Evolutionary conservation across 2,797 vertebrate species (phyloP), one percentile per base, ranked within the genome.

Genomic region (Pseudochirops cupreus): DNA sequence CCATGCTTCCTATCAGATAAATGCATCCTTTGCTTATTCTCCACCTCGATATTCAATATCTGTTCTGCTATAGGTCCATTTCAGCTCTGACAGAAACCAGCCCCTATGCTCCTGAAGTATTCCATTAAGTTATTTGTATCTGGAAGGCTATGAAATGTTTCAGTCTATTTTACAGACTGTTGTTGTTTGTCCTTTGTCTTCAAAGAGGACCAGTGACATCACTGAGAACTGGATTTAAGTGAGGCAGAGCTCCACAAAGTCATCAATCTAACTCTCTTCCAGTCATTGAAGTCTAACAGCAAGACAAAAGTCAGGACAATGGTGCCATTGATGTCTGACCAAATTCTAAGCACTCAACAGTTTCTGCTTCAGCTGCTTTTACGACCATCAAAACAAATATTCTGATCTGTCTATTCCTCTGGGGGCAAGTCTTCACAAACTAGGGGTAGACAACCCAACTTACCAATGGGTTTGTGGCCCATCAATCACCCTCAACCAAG

Each of bases 91-190:
- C 46, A 91, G 93, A 62, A 62, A 62, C 12, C 46, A 93, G 91
- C 90, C 96, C 62, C 74, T 57, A 94, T 4, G 93, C 89, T 92
- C 11, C 24, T 93, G 62, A 93, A 93, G 56, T 95, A 95, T 95
- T 93, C 59, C 29, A 92, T 90, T 91, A 93, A 95, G 52, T 53
- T 87, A 18, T 92, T 95, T 97, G 18, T 55, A 53, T 93, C 91
- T 31, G 18, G 6, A 82, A 33, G n/a, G 29, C 55, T 95, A 29
- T 90, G 91, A 92, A 62, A 87, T 33, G 59, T 95, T 53, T 92
- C 50, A 87, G 89, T 54, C 57, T 93, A 29, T 95, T 58, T 58
- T 58, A 58, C 26, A 58, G 57, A 58, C 57, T 58, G 26, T 33
- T 62, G 4, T 33, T 62, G 1, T 33, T n/a, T 62, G 59, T 33